Percentiles rank a stretch among this genome's conserved stretches.
Evolutionary conservation across 2,797 vertebrate genomes (phyloP).

Genomic region (Fringilla coelebs): DNA sequence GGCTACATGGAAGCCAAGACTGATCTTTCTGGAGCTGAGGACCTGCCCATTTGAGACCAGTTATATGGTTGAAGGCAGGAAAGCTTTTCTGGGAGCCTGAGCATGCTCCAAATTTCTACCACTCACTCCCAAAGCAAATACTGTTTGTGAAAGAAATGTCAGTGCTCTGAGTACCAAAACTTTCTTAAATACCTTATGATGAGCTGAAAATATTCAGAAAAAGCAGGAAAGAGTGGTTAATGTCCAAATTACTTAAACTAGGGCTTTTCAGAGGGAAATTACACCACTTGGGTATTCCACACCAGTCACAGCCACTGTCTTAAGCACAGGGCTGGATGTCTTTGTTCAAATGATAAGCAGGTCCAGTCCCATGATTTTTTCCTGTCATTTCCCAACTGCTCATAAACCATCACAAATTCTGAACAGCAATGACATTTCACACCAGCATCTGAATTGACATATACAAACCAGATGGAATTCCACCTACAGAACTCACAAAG

Average conservation of each 20-base stretch:
- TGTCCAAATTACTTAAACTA: background rate
- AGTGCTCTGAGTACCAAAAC: background rate
- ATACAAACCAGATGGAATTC: slow-evolving; percentile 54
- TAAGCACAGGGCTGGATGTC: background rate
- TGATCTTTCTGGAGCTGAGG: background rate
- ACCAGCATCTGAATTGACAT: background rate
- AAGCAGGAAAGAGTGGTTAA: background rate
- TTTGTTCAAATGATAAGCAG: background rate
- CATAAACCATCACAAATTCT: background rate
- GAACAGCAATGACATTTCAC: slow-evolving; percentile 25
- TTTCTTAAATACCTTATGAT: background rate
- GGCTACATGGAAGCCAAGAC: background rate
- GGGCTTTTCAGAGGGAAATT: background rate
- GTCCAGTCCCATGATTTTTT: background rate
- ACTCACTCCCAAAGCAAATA: background rate
- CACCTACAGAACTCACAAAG: slow-evolving; percentile 30
- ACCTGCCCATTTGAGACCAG: background rate
- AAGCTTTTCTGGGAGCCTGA: background rate
- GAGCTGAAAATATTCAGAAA: background rate
- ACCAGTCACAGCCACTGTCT: background rate
- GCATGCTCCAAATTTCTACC: background rate
- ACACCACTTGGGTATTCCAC: background rate
- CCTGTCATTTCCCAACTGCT: slow-evolving; percentile 16
- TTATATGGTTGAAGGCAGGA: background rate
- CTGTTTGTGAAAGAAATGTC: background rate